Base-by-base conservation (phyloP, 2,797 vertebrate genomes). In the Menidia menidia region DNA sequence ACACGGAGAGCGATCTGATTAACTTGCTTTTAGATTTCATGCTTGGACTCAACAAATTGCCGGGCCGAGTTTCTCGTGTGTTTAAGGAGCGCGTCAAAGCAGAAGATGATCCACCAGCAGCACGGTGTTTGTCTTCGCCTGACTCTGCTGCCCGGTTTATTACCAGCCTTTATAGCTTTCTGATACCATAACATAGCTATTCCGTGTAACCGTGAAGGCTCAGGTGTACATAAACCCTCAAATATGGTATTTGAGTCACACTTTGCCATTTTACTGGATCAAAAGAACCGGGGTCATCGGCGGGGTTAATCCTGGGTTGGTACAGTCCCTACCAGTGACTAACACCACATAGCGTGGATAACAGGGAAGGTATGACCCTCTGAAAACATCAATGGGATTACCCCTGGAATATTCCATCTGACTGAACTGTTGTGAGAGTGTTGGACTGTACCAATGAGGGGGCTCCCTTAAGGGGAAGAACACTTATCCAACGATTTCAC, bases 361-460 rank as follows among this genome's bases (percentile, higher is more conserved):
- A 66, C 55, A 31, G 35, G 35, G 47, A 70, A 35, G 68, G 70
- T 71, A 47, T 69, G 54, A 81, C 69, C 56, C 69, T 64, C 51
- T 64, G 43, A 68, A 78, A 77, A 80, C 77, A 82, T 82, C 81
- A 86, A 54, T 80, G 73, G 75, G 80, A 82, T 88, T 80, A 80
- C 47, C 18, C 18, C 15, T 0, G 65, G 64, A 54, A 32, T 64
- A 70, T 65, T 72, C 74, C 57, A 60, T 68, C 48, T 70, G 56
- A 73, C 14, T 64, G 25, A 19, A 42, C 39, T 39, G 16, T 58
- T 18, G 16, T 51, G 19, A 68, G 35, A 6, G 4, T 15, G 8
- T 6, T 31, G 64, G 66, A 55, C 33, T 69, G 54, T 50, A 79
- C 64, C 54, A 60, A 66, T 2, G 43, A 14, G 16, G 35, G 3